A percentile compares a stretch with the other conserved stretches of the same genome.
phyloP scores from a whole-genome alignment of 2,797 vertebrate species.

The Liasis olivaceus region DNA sequence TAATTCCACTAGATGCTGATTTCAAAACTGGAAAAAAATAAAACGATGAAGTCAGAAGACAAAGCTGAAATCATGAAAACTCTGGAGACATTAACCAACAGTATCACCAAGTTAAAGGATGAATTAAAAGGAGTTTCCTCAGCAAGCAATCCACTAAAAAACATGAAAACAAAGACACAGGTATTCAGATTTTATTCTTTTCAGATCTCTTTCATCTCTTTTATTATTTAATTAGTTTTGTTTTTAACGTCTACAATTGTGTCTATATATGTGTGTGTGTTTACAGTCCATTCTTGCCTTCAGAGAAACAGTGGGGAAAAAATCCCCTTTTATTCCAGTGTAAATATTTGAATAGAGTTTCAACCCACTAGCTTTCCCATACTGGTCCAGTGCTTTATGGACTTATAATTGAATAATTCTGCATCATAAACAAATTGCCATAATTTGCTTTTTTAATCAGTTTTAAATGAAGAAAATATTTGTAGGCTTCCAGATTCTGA shows the following conservation, averaged over 20 bases:
- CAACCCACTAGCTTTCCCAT: neutral
- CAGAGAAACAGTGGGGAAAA: neutral
- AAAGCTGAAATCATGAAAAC: slow-evolving; percentile 96
- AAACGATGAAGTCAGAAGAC: slow-evolving; percentile 91
- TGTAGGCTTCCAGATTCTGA: neutral
- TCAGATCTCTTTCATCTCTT: neutral
- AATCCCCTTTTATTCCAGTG: neutral
- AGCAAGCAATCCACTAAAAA: slow-evolving; percentile 74
- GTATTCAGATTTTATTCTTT: slow-evolving; percentile 68
- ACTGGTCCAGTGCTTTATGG: neutral
- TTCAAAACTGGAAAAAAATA: slow-evolving; percentile 96
- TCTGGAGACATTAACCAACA: slow-evolving; percentile 86
- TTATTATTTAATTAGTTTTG: neutral
- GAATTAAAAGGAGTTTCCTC: slow-evolving; percentile 88
- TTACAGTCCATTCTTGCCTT: neutral
- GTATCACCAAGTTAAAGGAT: slow-evolving; percentile 95
- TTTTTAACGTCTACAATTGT: neutral
- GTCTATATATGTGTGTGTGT: neutral
- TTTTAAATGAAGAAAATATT: neutral
- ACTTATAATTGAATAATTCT: neutral
- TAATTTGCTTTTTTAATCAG: neutral
- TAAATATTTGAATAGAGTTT: neutral
- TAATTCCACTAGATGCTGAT: slow-evolving; percentile 86
- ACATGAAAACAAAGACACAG: slow-evolving; percentile 91
- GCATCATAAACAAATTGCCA: neutral